phyloP scores from a whole-genome alignment of 2,113 vertebrate genomes.

The Chaenocephalus aceratus region DNA sequence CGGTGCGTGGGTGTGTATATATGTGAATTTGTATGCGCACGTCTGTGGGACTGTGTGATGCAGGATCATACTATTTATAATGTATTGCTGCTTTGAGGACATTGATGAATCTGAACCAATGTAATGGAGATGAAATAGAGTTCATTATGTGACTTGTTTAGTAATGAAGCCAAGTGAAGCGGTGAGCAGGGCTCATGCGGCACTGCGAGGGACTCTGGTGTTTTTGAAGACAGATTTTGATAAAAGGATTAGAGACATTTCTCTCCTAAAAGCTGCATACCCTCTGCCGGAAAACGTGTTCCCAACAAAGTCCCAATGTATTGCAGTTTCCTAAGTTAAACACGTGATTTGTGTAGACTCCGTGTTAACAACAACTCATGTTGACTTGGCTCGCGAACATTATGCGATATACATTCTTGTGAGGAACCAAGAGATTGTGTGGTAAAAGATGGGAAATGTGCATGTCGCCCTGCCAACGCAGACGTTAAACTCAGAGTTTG shows the following conservation, averaged over 20 bases:
- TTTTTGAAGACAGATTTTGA: constrained; percentile 61
- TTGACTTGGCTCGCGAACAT: no score
- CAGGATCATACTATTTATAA: constrained; percentile 57
- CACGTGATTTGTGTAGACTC: neutral
- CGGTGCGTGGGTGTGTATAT: constrained; percentile 51
- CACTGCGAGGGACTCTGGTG: constrained; percentile 26
- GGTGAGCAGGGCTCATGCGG: constrained; percentile 24
- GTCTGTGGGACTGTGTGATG: constrained; percentile 38
- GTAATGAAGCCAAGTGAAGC: constrained; percentile 41
- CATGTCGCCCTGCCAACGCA: neutral
- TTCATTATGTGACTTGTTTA: constrained; percentile 51
- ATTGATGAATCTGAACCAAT: constrained; percentile 53
- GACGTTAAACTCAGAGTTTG: constrained; percentile 27
- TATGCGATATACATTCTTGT: neutral
- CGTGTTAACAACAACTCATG: neutral
- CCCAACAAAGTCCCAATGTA: neutral
- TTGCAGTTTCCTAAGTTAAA: neutral
- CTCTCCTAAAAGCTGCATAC: constrained; percentile 60
- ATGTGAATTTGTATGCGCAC: constrained; percentile 34
- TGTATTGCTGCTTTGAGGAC: constrained; percentile 46
- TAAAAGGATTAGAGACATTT: constrained; percentile 65
- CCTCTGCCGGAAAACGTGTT: constrained; percentile 58
- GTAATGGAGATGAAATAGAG: constrained; percentile 57
- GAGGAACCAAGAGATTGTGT: neutral
- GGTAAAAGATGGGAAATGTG: neutral